A percentile compares a stretch with the other conserved stretches of the same genome.
Conservation (phyloP, 1,140 invertebrate species). For the Ips typographus region DNA sequence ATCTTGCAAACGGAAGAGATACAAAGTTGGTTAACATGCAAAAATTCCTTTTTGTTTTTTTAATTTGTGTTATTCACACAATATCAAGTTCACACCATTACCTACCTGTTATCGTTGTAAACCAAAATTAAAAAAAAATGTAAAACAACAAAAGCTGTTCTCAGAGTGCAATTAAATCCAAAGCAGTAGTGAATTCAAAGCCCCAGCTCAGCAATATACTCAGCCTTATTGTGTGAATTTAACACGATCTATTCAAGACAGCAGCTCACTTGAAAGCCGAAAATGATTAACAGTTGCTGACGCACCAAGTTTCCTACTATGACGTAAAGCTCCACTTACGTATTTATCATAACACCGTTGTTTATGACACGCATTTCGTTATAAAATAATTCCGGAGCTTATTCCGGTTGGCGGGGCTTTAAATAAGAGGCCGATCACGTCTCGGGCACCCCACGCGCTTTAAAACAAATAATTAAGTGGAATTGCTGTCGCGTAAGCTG, state of each 20-base stretch:
- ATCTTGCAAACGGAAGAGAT: neutral
- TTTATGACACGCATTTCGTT: slow-evolving; percentile 6
- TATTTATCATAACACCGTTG: slow-evolving; percentile 5
- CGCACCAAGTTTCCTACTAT: neutral
- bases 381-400: slow-evolving; percentile 4
- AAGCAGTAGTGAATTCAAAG: no score
- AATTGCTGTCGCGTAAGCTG: slow-evolving; percentile 29
- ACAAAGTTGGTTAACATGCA: neutral
- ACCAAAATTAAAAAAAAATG: no score
- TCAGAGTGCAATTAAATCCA: no score
- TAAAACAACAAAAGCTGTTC: no score
- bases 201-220: no score
- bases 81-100: no score
- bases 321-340: slow-evolving; percentile 4
- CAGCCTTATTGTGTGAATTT: no score
- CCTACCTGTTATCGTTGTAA: no score
- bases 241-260: no score
- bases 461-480: slow-evolving; percentile 36
- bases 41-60: no score
- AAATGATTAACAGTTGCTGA: neutral
- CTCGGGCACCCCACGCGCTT: slow-evolving; percentile 19
- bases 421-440: slow-evolving; percentile 34
- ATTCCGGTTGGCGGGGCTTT: slow-evolving; percentile 12
- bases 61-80: no score
- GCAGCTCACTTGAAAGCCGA: no score